A percentile compares a stretch with the other conserved stretches of the same genome.
phyloP scores from a whole-genome alignment of 2,888 invertebrate species.

The Parnassius smintheus region DNA sequence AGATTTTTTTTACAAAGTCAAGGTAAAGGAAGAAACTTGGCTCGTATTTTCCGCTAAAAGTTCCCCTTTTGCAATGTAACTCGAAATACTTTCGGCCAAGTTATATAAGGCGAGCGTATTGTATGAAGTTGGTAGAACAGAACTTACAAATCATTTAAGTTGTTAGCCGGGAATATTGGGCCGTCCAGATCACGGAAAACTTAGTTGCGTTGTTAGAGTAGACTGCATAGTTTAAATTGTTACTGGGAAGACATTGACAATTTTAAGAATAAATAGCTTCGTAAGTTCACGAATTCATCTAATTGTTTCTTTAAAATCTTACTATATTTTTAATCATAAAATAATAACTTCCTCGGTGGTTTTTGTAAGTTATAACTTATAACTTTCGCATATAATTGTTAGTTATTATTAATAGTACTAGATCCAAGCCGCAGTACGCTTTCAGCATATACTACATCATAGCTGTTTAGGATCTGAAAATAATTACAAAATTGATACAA shows the following conservation, averaged over 20 bases:
- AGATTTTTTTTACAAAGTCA: slow-evolving; percentile 61
- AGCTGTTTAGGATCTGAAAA: no score
- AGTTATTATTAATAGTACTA: no score
- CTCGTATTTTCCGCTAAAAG: slow-evolving; percentile 75
- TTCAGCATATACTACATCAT: no score
- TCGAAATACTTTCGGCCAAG: slow-evolving; percentile 70
- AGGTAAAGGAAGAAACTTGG: slow-evolving; percentile 71
- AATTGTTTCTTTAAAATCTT: no score
- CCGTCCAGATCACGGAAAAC: slow-evolving; percentile 34
- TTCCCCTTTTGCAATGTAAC: slow-evolving; percentile 67
- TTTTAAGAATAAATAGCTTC: background rate
- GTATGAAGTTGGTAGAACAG: slow-evolving; percentile 44
- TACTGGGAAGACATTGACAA: background rate
- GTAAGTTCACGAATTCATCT: background rate
- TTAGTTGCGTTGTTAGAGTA: slow-evolving; percentile 33
- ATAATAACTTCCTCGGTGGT: no score
- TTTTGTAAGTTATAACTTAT: no score
- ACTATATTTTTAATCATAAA: no score
- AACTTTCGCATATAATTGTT: no score
- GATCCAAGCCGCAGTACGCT: no score
- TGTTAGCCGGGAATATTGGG: slow-evolving; percentile 19
- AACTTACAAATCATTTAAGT: slow-evolving; percentile 58
- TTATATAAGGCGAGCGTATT: slow-evolving; percentile 67
- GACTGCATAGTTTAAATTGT: slow-evolving; percentile 26
- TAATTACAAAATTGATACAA: no score